Evolutionary conservation across 2,113 vertebrate species (phyloP).

Genomic region (Ciconia maguari): DNA sequence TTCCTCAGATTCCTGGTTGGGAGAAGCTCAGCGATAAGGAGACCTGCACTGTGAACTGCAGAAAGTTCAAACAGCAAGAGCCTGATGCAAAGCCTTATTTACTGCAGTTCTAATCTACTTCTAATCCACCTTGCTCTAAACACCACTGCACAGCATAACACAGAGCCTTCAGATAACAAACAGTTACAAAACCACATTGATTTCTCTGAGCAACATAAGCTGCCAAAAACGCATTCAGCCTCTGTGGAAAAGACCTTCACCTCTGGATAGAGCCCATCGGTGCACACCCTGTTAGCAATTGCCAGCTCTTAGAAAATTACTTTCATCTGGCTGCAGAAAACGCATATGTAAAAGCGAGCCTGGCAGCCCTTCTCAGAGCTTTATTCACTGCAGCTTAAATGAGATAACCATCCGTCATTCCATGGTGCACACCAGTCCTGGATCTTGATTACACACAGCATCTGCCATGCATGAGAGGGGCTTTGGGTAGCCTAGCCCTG

Average conservation of each 20-base stretch:
- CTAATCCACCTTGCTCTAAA: constrained; percentile 46
- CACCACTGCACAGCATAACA: not conserved
- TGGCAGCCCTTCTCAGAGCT: constrained; percentile 17
- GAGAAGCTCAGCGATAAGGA: not conserved
- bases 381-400: not conserved
- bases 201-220: not conserved
- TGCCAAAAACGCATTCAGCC: constrained; percentile 33
- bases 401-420: not conserved
- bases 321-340: constrained; percentile 56
- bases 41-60: not conserved
- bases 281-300: constrained; percentile 43
- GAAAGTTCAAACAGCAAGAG: constrained; percentile 19
- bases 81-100: constrained; percentile 5
- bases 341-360: not conserved
- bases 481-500: not conserved
- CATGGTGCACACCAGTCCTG: not conserved
- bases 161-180: constrained; percentile 15
- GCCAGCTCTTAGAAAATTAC: constrained; percentile 36
- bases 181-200: not conserved
- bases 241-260: constrained; percentile 47
- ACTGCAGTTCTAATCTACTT: constrained; percentile 1
- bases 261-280: not conserved
- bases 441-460: not conserved
- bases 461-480: not conserved
- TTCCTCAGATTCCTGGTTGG: not conserved